phyloP scores from a whole-genome alignment of 2,888 invertebrate genomes.

The Cyrtodaria siliqua region DNA sequence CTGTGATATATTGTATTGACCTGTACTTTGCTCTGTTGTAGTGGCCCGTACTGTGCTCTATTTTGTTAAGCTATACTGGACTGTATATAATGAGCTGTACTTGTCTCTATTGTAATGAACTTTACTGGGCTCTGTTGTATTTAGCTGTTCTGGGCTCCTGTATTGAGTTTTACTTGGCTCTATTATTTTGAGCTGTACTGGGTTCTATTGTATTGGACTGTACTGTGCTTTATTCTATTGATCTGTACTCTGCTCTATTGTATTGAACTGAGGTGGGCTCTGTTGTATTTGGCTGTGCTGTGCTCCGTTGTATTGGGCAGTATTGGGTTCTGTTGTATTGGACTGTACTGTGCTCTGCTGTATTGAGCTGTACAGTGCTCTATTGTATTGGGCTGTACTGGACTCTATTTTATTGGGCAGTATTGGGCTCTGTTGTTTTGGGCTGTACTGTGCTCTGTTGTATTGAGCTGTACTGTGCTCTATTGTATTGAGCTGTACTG shows the following conservation, averaged over 20 bases:
- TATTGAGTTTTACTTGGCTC: neutral
- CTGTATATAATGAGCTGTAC: constrained; percentile 17
- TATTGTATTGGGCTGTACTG: constrained; percentile 27
- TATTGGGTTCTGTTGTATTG: neutral
- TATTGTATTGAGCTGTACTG: constrained; percentile 49
- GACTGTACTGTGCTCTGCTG: constrained; percentile 1
- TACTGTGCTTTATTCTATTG: constrained; percentile 4
- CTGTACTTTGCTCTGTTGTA: constrained; percentile 16
- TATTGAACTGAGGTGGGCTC: constrained; percentile 1
- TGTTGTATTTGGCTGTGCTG: neutral
- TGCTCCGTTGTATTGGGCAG: neutral
- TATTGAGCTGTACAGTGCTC: constrained; percentile 1
- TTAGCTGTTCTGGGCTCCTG: constrained; percentile 19
- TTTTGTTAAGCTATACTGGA: constrained; percentile 27
- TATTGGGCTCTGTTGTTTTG: constrained; percentile 40
- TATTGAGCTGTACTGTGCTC: constrained; percentile 24
- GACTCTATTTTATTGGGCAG: constrained; percentile 19
- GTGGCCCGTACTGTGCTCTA: constrained; percentile 17
- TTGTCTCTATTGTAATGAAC: constrained; percentile 24
- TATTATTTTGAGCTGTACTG: constrained; percentile 5
- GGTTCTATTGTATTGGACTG: constrained; percentile 20
- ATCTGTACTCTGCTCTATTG: constrained; percentile 6
- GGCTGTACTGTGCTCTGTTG: constrained; percentile 37
- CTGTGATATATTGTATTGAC: constrained; percentile 5
- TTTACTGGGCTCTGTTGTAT: constrained; percentile 25